Evolutionary conservation across 30 jellyfish, hydroid and myxozoan genomes (phyloP).

Genomic region (Aurelia sp.): DNA sequence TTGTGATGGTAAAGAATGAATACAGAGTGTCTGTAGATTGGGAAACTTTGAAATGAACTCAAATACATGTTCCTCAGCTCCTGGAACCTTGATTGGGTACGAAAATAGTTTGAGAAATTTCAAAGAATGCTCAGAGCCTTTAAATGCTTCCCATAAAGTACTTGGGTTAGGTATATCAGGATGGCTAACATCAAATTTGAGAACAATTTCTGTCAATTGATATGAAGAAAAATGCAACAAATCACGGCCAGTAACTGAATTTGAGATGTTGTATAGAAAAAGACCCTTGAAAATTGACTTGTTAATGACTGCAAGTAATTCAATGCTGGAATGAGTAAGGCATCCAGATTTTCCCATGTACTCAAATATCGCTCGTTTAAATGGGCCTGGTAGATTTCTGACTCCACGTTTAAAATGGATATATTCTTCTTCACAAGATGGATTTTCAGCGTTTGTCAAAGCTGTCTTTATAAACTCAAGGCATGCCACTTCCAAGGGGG

Average conservation of each 20-base stretch:
- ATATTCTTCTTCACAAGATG: too few species aligned
- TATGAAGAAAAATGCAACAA: conserved; percentile 13
- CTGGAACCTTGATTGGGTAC: conserved; percentile 5
- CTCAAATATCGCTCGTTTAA: conserved; percentile 24
- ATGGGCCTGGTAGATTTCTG: conserved; percentile 37
- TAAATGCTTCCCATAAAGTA: conserved; percentile 48
- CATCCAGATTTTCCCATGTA: conserved; percentile 45
- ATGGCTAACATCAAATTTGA: conserved; percentile 7
- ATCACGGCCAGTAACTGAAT: conserved; percentile 12
- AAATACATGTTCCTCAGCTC: conserved; percentile 32
- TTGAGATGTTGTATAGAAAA: conserved; percentile 18
- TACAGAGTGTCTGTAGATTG: conserved; percentile 33
- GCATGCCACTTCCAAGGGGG: conserved; percentile 41
- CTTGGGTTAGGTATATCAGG: conserved; percentile 19
- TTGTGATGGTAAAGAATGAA: conserved; percentile 25
- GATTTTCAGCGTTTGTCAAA: background rate
- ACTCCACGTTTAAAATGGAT: too few species aligned
- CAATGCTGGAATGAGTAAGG: conserved; percentile 35
- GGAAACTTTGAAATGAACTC: conserved; percentile 56
- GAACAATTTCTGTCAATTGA: conserved; percentile 42
- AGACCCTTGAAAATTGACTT: conserved; percentile 16
- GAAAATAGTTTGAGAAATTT: conserved; percentile 26
- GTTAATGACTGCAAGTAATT: background rate
- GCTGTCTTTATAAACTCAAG: conserved; percentile 5
- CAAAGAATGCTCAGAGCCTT: conserved; percentile 49